Evolutionary conservation across 2,888 invertebrate genomes (phyloP).

Genomic region (Noctua comes): DNA sequence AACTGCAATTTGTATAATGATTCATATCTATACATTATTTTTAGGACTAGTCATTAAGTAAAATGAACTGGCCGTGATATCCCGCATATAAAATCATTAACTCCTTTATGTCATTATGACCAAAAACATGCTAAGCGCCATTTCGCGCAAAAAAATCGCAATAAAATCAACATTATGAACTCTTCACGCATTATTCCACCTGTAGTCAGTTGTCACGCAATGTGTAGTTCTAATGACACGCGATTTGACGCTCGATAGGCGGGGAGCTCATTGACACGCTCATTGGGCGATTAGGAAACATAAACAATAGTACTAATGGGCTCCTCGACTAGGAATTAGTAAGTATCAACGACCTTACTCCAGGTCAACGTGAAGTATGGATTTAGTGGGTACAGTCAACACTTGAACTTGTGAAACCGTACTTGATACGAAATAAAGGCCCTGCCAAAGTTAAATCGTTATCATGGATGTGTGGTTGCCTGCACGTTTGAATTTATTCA

Average conservation of each 20-base stretch:
- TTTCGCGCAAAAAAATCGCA: conserved; percentile 14
- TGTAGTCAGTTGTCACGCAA: conserved; percentile 48
- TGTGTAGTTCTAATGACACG: conserved; percentile 47
- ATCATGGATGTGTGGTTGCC: neutral
- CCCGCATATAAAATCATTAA: neutral
- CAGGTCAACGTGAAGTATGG: conserved; percentile 19
- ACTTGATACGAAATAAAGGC: neutral
- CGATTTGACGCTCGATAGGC: conserved; percentile 36
- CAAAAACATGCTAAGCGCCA: conserved; percentile 7
- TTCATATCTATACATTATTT: neutral
- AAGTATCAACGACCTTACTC: conserved; percentile 16
- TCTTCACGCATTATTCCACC: conserved; percentile 27
- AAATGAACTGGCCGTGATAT: neutral
- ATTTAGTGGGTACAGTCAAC: neutral
- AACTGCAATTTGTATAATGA: neutral
- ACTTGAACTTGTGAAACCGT: conserved; percentile 1
- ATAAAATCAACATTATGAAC: conserved; percentile 34
- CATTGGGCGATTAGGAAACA: conserved; percentile 49
- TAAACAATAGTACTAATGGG: conserved; percentile 54
- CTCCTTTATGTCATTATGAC: neutral
- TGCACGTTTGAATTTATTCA: no score
- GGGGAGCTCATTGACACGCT: conserved; percentile 54
- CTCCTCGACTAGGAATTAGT: conserved; percentile 18
- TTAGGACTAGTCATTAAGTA: neutral
- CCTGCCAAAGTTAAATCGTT: neutral